Conservation (phyloP, 2,888 invertebrate species). For the Hirtodrosophila histrioides region DNA sequence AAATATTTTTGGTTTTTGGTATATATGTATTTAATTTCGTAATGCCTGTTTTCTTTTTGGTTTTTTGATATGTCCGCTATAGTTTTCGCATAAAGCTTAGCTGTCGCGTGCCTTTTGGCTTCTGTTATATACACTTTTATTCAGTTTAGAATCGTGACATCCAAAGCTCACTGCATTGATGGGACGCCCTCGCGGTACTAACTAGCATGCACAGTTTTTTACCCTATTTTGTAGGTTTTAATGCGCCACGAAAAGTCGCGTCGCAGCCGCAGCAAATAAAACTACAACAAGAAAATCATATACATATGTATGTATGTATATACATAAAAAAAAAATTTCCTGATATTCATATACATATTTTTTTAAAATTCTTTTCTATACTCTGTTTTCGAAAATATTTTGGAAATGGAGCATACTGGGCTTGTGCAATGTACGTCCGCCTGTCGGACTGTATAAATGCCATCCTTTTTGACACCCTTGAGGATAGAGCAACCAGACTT, state of each 20-base stretch:
- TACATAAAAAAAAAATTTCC: conserved; percentile 34
- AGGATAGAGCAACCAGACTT: too few species aligned
- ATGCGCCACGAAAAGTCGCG: conserved; percentile 51
- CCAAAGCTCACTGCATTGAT: conserved; percentile 47
- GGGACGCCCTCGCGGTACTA: conserved; percentile 70
- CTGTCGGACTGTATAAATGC: too few species aligned
- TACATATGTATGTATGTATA: not conserved
- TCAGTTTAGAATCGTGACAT: conserved; percentile 5
- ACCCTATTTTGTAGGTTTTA: conserved; percentile 78
- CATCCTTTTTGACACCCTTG: too few species aligned
- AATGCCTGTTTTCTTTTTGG: not conserved
- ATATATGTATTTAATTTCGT: conserved; percentile 1
- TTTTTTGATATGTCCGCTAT: conserved; percentile 14
- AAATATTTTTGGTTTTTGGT: too few species aligned
- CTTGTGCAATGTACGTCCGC: conserved; percentile 13
- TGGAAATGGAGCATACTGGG: too few species aligned
- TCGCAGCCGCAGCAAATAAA: conserved; percentile 43
- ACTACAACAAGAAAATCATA: conserved; percentile 25
- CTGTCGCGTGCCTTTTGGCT: conserved; percentile 56
- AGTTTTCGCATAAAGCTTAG: too few species aligned
- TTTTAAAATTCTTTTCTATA: too few species aligned
- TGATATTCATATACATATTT: conserved; percentile 28
- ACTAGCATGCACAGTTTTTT: conserved; percentile 71
- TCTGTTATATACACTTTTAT: conserved; percentile 13
- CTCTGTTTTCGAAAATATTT: too few species aligned